Evolutionary conservation across 2,797 vertebrate species (phyloP), one percentile per base, ranked within the genome.

Genomic region (Acanthurus tractus): DNA sequence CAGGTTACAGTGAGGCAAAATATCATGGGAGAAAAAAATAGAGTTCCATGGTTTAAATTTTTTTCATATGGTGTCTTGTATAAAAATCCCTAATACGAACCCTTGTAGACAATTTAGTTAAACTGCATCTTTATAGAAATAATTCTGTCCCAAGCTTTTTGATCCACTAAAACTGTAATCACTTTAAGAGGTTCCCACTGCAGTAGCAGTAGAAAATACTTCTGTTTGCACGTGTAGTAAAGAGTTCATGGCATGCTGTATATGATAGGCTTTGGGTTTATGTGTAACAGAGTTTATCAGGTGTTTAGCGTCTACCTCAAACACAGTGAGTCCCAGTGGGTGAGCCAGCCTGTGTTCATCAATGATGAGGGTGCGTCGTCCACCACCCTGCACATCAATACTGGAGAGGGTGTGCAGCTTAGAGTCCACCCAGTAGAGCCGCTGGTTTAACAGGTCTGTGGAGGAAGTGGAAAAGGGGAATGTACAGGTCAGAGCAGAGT

Each of bases 361-460:
- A 10, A 94, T 85, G 74, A 98, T 92, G 52, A 98, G 76, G 0
- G 93, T 96, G 78, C 86, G 96, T n/a, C 97, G 94, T 59, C 94
- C 88, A 3, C 90, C 88, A 0, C 97, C 97, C 2, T 96, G 94
- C 63, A 96, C 89, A 0, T 95, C 94, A 0, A 98, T 92, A 74
- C 97, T 97, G 88, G 96, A 97, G 79, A 98, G 95, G 1, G 95
- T 96, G 85, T 98, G 97, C 45, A 97, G 88, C 79, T 97, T 98
- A 0, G 97, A 97, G 86, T 98, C 97, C 2, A 98, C 97, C 97
- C 97, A 98, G 91, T 98, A 98, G 7, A 98, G 94, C 49, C 96
- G 95, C 91, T 96, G 94, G 79, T 89, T 96, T 45, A 95, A 70
- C 89, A 97, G 86, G 88, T 98, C 97, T 98, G 86, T 46, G 55